Base-by-base conservation (phyloP, 2,797 vertebrate species). In the Staurois parvus region DNA sequence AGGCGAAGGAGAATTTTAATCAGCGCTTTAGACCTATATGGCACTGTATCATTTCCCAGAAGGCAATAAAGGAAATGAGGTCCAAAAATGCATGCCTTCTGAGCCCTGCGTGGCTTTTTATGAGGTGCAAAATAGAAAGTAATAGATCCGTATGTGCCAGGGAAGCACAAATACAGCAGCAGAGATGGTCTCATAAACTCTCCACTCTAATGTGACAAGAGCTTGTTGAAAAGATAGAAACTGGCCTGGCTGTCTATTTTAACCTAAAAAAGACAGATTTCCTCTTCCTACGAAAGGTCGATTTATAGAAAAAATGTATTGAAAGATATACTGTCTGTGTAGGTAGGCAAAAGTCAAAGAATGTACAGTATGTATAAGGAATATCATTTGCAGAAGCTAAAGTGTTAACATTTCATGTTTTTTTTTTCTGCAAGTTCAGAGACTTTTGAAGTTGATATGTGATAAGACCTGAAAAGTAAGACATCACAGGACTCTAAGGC, bases 1-100 rank as follows among this genome's bases (percentile, higher is more conserved):
- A 48, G 26, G 19, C 73, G n/a, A 40, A 42, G 48, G 69, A 40
- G 34, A 37, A 73, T 82, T 81, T 73, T 82, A 82, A 82, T 78
- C 52, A 78, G 79, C 21, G 45, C n/a, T 45, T 79, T 37, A 79
- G 13, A 76, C 75, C 13, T 32, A 9, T 48, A 34, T 34, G 66
- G 40, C 34, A 52, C 29, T 73, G 56, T 74, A 37, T 64, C 59
- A 67, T 37, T 52, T 83, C 81, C 40, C 56, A 30, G 32, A 73
- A 67, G 76, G 59, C 70, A 37, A 85, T 74, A 85, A 85, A 83
- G 17, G 45, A 84, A 74, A 67, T 79, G 72, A 64, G 73, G 52
- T 72, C 34, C 56, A 74, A 45, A 83, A 45, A 83, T 45, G 11
- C 59, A 45, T 52, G 59, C 24, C 30, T 24, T 73, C 70, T 74